A percentile compares a stretch with the other conserved stretches of the same genome.
phyloP scores from a whole-genome alignment of 2,113 vertebrate genomes.

The Ariopsis seemanni region DNA sequence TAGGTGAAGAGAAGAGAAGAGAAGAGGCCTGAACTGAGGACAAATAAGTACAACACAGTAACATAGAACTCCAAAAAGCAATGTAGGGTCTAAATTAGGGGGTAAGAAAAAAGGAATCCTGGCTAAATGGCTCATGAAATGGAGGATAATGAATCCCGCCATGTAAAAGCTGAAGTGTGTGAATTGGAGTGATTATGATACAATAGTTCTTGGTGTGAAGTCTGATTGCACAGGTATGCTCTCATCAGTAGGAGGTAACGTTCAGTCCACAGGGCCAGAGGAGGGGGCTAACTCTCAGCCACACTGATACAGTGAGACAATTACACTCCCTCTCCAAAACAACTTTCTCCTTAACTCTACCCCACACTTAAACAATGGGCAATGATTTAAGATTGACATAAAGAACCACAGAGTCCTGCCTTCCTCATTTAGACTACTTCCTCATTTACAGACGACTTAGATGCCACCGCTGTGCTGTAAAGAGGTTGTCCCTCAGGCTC shows the following conservation, averaged over 20 bases:
- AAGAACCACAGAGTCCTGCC: slow-evolving; percentile 12
- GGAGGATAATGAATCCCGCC: slow-evolving; percentile 47
- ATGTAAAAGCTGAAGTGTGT: slow-evolving; percentile 52
- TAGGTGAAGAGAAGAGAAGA: slow-evolving; percentile 53
- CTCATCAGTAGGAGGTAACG: slow-evolving; percentile 55
- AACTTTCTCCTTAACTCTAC: slow-evolving; percentile 38
- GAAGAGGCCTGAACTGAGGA: neutral
- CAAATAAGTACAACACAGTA: slow-evolving; percentile 20
- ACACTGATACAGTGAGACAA: slow-evolving; percentile 50
- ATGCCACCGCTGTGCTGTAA: slow-evolving; percentile 11
- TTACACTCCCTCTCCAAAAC: slow-evolving; percentile 45
- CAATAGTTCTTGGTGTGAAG: slow-evolving; percentile 66
- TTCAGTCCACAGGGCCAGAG: slow-evolving; percentile 40
- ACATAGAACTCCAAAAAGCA: slow-evolving; percentile 37
- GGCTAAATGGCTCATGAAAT: slow-evolving; percentile 46
- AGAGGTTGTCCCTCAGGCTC: slow-evolving; percentile 6
- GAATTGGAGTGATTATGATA: slow-evolving; percentile 74
- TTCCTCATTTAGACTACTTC: slow-evolving; percentile 37
- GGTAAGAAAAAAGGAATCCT: slow-evolving; percentile 26
- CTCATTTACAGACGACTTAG: slow-evolving; percentile 29
- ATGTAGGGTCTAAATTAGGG: slow-evolving; percentile 35
- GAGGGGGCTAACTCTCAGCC: slow-evolving; percentile 46
- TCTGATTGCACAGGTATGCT: slow-evolving; percentile 72
- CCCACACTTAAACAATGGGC: slow-evolving; percentile 46
- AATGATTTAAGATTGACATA: slow-evolving; percentile 54